A percentile compares a stretch with the other conserved stretches of the same genome.
These are phyloP conservation scores for Phalloptychus januarius DNA, from an alignment of 2,797 vertebrate species.

Conservation along the genomic window DNA sequence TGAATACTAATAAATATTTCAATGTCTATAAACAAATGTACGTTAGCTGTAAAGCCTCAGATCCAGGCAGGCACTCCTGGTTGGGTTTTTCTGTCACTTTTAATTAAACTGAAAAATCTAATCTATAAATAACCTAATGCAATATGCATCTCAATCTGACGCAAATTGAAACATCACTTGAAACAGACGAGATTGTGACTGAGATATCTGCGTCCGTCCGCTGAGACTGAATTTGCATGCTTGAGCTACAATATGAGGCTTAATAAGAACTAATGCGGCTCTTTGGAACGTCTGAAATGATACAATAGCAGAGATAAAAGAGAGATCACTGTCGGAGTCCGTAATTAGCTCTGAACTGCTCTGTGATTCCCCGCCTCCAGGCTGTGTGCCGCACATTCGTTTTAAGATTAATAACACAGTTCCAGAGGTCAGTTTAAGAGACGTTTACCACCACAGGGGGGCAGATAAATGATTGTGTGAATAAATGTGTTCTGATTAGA, in stretches of 20 bases:
- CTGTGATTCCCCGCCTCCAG: conserved; percentile 22
- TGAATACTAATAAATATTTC: neutral
- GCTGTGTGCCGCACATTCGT: conserved; percentile 29
- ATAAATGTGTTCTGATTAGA: conserved; percentile 61
- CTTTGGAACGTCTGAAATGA: conserved; percentile 14
- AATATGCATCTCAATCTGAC: neutral
- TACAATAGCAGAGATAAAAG: conserved; percentile 18
- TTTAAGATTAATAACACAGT: conserved; percentile 59
- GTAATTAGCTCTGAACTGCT: conserved; percentile 44
- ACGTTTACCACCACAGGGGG: conserved; percentile 52
- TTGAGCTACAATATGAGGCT: conserved; percentile 2
- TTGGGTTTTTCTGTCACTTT: neutral
- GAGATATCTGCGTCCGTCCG: neutral
- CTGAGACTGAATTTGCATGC: neutral
- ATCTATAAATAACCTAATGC: neutral
- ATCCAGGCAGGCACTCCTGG: neutral
- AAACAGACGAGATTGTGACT: conserved; percentile 5
- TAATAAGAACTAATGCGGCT: conserved; percentile 34
- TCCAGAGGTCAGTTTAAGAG: conserved; percentile 53
- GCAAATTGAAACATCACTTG: neutral
- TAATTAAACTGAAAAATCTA: neutral
- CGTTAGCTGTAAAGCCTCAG: neutral
- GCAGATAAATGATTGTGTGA: conserved; percentile 58
- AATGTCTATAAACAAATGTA: neutral
- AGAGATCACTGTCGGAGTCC: conserved; percentile 14